A percentile compares a stretch with the other conserved stretches of the same genome.
Evolutionary conservation across 1,140 invertebrate species (phyloP).

Genomic region (Drosophila tsacasi): DNA sequence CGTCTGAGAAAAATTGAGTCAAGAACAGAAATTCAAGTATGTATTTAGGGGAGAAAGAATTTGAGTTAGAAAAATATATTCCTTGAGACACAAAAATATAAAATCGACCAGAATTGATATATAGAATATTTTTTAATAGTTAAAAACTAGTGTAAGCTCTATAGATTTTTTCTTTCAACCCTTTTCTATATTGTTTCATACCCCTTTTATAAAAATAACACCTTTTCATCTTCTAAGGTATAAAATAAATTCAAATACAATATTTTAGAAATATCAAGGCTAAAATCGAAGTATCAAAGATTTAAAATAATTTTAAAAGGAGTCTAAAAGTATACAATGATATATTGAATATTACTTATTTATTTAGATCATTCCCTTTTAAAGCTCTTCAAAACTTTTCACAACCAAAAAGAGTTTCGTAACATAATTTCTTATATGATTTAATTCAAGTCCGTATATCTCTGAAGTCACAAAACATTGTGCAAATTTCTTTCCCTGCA

Average conservation of each 20-base stretch:
- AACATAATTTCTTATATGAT: not conserved
- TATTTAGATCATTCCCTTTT: not conserved
- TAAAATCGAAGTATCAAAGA: not conserved
- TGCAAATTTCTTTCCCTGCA: not conserved
- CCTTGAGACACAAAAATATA: not conserved
- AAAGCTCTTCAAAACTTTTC: not conserved
- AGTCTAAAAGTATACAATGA: not conserved
- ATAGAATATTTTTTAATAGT: too few species aligned
- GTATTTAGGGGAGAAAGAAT: not conserved
- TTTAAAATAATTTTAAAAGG: not conserved
- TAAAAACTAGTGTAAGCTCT: too few species aligned
- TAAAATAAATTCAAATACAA: not conserved
- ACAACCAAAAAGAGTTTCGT: not conserved
- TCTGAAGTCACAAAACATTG: not conserved
- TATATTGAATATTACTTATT: not conserved
- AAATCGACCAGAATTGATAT: not conserved
- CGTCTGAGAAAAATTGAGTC: not conserved
- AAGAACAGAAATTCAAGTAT: not conserved
- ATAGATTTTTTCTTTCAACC: not conserved
- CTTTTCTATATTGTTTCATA: too few species aligned
- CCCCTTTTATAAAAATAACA: not conserved
- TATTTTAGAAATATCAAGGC: fast-evolving
- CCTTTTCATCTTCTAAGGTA: not conserved
- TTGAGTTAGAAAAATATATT: not conserved
- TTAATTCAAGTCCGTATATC: not conserved